These are phyloP conservation scores for Pristionchus japonicus DNA, from an alignment of 2,888 invertebrate species.

Conservation along the genomic window DNA sequence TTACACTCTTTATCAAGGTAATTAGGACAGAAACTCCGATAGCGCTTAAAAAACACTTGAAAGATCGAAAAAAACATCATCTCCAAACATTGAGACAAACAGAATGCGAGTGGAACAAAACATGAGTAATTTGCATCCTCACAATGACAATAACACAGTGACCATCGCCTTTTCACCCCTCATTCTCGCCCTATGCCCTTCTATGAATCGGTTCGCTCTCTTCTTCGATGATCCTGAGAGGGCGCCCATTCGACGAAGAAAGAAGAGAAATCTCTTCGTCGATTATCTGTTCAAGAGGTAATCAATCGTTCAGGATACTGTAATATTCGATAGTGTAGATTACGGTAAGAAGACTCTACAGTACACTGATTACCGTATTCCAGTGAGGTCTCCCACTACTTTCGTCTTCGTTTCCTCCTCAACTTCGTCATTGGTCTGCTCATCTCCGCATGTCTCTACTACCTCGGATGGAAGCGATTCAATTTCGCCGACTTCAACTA, in stretches of 20 bases:
- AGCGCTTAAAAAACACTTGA: too few species aligned
- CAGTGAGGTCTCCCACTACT: conserved; percentile 66
- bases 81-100: too few species aligned
- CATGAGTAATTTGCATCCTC: too few species aligned
- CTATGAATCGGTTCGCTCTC: background rate
- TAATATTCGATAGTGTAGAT: background rate
- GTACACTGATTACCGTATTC: conserved; percentile 41
- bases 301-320: background rate
- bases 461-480: conserved; percentile 67
- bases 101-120: too few species aligned
- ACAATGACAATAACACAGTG: too few species aligned
- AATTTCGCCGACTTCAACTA: conserved; percentile 69
- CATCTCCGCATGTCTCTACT: conserved; percentile 62
- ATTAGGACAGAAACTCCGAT: too few species aligned
- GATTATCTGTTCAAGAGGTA: conserved; percentile 47
- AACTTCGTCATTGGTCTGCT: conserved; percentile 64
- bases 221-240: conserved; percentile 28
- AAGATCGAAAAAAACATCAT: too few species aligned
- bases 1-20: too few species aligned
- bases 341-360: background rate
- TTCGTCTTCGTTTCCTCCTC: conserved; percentile 60
- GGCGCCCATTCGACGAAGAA: background rate
- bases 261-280: background rate
- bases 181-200: background rate
- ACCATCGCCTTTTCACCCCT: background rate